Percentiles rank a stretch among this genome's conserved stretches.
These are phyloP conservation scores for Cyphomyrus discorhynchus DNA, from an alignment of 2,113 vertebrate genomes.

Conservation along the genomic window DNA sequence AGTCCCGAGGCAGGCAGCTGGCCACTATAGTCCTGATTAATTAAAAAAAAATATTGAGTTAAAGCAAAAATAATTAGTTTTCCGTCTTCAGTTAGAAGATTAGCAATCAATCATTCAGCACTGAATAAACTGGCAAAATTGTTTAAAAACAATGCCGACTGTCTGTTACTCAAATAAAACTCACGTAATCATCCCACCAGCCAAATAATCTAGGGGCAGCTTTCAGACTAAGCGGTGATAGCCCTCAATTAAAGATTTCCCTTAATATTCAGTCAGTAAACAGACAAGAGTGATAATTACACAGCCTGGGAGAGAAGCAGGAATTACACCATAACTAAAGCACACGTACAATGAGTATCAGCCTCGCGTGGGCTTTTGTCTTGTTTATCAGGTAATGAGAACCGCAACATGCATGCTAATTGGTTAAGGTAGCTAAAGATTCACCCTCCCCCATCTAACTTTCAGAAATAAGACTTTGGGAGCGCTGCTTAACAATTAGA, in stretches of 20 bases:
- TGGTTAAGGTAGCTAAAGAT: not conserved
- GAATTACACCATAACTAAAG: conserved; percentile 37
- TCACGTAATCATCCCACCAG: conserved; percentile 14
- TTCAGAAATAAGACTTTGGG: not conserved
- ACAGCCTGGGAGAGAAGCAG: conserved; percentile 31
- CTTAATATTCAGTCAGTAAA: conserved; percentile 56
- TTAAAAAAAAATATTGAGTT: conserved; percentile 38
- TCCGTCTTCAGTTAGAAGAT: conserved; percentile 40
- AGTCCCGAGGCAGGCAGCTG: conserved; percentile 9
- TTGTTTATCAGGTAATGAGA: conserved; percentile 37
- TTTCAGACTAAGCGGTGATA: conserved; percentile 37
- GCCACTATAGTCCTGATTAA: conserved; percentile 27
- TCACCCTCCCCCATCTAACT: not conserved
- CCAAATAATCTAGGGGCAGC: conserved; percentile 34
- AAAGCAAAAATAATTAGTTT: conserved; percentile 42
- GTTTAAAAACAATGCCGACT: conserved; percentile 22
- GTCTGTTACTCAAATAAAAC: not conserved
- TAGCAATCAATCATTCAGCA: conserved; percentile 43
- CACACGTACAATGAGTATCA: conserved; percentile 20
- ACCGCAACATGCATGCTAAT: not conserved
- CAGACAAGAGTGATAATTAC: conserved; percentile 53
- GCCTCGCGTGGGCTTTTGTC: conserved; percentile 36
- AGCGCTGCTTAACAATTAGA: not conserved
- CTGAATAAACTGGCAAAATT: conserved; percentile 34
- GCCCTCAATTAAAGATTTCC: conserved; percentile 34